These are phyloP conservation scores for Caenorhabditis wallacei DNA, from an alignment of 2,888 invertebrate species.

Conservation along the genomic window DNA sequence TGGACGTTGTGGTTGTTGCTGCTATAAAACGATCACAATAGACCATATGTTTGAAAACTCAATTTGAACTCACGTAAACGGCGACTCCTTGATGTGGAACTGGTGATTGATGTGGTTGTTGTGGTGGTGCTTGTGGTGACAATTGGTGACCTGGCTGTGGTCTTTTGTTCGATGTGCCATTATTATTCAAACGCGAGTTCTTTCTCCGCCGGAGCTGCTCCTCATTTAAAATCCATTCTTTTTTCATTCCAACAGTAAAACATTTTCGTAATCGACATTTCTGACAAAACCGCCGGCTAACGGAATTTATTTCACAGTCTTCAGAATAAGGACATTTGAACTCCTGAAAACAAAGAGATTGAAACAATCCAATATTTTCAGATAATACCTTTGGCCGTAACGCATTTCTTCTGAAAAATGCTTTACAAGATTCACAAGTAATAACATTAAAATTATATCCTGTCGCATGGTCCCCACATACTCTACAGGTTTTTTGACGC, in stretches of 20 bases:
- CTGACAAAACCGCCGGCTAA: constrained; percentile 90
- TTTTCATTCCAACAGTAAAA: constrained; percentile 95
- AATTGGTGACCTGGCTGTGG: constrained; percentile 49
- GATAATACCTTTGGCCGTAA: constrained; percentile 89
- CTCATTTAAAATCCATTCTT: constrained; percentile 97
- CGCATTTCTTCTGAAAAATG: constrained; percentile 96
- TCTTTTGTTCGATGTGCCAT: constrained; percentile 58
- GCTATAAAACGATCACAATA: constrained; percentile 11
- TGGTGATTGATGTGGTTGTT: constrained; percentile 45
- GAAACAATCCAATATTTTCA: neutral
- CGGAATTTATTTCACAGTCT: constrained; percentile 82
- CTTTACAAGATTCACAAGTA: constrained; percentile 92
- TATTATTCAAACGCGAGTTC: constrained; percentile 81
- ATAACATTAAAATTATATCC: constrained; percentile 82
- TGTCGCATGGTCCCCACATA: constrained; percentile 82
- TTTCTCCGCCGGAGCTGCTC: constrained; percentile 87
- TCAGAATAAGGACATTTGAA: constrained; percentile 82
- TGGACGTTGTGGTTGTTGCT: constrained; percentile 50
- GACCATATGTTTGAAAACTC: neutral
- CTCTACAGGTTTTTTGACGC: constrained; percentile 81
- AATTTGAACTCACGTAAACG: constrained; percentile 54
- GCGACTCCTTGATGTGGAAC: constrained; percentile 60
- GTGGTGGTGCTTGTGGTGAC: constrained; percentile 31
- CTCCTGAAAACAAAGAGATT: constrained; percentile 66
- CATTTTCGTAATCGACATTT: constrained; percentile 96